A percentile compares a stretch with the other conserved stretches of the same genome.
Conservation (phyloP, 1,140 invertebrate species). For the Drosophila hydei region DNA sequence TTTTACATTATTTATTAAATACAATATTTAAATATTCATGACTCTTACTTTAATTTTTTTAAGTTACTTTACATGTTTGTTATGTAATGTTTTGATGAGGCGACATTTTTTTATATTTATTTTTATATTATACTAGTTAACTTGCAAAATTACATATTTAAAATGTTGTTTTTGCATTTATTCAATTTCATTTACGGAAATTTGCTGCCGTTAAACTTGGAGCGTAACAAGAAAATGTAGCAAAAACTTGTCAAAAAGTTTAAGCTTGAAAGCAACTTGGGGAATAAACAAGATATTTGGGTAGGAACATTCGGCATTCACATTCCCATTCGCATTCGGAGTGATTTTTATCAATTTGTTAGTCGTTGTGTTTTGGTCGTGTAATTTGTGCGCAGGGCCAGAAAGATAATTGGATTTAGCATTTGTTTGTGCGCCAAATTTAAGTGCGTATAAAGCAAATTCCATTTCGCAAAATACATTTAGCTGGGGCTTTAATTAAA, state of each 20-base stretch:
- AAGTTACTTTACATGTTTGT: no score
- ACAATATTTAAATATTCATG: no score
- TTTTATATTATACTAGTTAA: background rate
- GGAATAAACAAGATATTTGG: conserved; percentile 3
- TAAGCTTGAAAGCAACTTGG: conserved; percentile 56
- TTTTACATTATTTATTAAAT: no score
- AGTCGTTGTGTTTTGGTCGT: conserved; percentile 42
- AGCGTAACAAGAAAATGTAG: conserved; percentile 20
- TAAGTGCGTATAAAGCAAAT: conserved; percentile 72
- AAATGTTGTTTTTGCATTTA: conserved; percentile 1
- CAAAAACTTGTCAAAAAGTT: conserved; percentile 67
- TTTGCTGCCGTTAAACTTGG: conserved; percentile 2
- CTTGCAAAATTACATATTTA: conserved; percentile 1
- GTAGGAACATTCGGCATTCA: background rate
- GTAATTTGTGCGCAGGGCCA: conserved; percentile 32
- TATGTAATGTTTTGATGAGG: no score
- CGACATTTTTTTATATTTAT: no score
- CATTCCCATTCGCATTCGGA: conserved; percentile 28
- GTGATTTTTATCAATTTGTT: conserved; percentile 61
- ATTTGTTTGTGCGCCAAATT: conserved; percentile 65
- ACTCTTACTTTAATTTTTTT: no score
- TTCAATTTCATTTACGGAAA: background rate
- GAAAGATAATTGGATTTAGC: conserved; percentile 69
- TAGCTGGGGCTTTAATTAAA: conserved; percentile 76
- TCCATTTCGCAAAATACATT: conserved; percentile 65